Conservation (phyloP, 1,140 invertebrate genomes). For the Lordiphosa mommai region DNA sequence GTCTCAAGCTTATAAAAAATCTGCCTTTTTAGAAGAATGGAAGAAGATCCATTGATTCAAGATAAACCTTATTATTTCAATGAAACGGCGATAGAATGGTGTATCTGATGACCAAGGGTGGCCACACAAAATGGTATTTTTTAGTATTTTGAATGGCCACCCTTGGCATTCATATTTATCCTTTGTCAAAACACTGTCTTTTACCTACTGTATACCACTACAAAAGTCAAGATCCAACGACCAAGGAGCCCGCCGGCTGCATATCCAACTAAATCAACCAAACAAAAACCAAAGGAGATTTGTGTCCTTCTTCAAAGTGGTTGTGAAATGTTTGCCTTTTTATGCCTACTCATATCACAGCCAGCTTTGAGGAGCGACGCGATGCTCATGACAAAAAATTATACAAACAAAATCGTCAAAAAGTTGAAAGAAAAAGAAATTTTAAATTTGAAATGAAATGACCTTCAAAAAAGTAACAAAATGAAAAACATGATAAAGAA, state of each 20-base stretch:
- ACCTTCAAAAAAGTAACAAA: conserved; percentile 23
- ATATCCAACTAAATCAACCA: conserved; percentile 4
- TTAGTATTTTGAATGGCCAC: too few species aligned
- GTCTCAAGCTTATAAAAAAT: too few species aligned
- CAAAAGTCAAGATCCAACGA: conserved; percentile 9
- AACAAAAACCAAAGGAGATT: conserved; percentile 46
- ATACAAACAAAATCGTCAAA: conserved; percentile 5
- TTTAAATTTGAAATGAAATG: neutral
- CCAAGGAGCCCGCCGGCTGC: neutral
- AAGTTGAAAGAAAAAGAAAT: conserved; percentile 29
- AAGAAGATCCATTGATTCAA: too few species aligned
- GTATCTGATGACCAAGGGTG: too few species aligned
- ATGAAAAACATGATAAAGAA: neutral
- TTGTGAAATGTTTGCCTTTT: conserved; percentile 87
- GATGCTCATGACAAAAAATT: conserved; percentile 66
- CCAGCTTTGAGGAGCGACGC: conserved; percentile 91
- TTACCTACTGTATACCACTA: too few species aligned
- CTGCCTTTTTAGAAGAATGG: too few species aligned
- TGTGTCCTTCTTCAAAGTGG: conserved; percentile 84
- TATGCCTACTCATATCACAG: conserved; percentile 88
- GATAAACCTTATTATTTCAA: too few species aligned
- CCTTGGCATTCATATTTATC: too few species aligned
- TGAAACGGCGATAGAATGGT: too few species aligned
- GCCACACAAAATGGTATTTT: too few species aligned
- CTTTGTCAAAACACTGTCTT: too few species aligned